These are phyloP conservation scores for Caretta caretta DNA, from an alignment of 2,113 vertebrate species.

Conservation along the genomic window DNA sequence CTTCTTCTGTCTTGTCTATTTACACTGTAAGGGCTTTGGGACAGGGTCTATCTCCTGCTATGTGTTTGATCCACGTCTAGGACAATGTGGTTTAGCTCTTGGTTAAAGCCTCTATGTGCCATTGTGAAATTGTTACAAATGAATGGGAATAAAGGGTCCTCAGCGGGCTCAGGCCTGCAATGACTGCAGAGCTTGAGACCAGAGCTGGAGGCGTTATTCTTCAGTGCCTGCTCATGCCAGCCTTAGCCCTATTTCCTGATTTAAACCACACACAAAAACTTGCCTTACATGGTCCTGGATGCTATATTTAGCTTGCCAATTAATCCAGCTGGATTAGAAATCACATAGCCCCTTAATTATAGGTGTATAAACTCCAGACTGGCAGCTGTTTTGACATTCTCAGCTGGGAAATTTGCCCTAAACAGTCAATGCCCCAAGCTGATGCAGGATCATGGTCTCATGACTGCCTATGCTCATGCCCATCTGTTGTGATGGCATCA, in stretches of 20 bases:
- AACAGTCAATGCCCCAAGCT: constrained; percentile 29
- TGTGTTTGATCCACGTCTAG: background rate
- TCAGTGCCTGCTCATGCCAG: background rate
- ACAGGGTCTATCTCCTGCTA: background rate
- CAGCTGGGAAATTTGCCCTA: constrained; percentile 73
- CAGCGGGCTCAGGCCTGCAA: background rate
- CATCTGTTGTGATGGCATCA: constrained; percentile 67
- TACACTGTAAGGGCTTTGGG: background rate
- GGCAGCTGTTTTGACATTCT: constrained; percentile 76
- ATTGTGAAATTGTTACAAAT: background rate
- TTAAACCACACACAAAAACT: constrained; percentile 55
- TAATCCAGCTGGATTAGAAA: constrained; percentile 77
- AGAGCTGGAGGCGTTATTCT: background rate
- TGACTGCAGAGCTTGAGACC: background rate
- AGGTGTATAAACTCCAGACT: constrained; percentile 72
- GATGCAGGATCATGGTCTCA: background rate
- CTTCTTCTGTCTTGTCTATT: background rate
- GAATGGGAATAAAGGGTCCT: background rate
- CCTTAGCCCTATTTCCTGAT: constrained; percentile 56
- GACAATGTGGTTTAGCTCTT: background rate
- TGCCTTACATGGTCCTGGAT: constrained; percentile 65
- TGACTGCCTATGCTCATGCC: constrained; percentile 48
- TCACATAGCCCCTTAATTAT: constrained; percentile 75
- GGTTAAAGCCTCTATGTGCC: background rate
- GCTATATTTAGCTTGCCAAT: constrained; percentile 75